Conservation (phyloP, 2,888 invertebrate species). For the Oscheius sp. region DNA sequence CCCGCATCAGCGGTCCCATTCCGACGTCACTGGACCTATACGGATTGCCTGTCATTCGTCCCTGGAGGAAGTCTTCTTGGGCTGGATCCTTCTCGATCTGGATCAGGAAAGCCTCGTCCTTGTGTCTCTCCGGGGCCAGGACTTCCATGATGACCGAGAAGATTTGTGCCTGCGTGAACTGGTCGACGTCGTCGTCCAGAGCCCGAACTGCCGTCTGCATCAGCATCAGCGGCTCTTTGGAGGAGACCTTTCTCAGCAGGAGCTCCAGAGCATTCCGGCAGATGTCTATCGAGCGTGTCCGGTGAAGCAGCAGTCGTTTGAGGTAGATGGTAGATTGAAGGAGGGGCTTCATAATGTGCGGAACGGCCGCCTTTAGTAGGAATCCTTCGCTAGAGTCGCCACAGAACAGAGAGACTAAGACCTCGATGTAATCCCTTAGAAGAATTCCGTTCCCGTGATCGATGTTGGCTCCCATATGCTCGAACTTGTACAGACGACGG, state of each 20-base stretch:
- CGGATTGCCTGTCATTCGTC: conserved; percentile 91
- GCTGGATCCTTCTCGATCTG: conserved; percentile 97
- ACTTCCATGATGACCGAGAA: conserved; percentile 76
- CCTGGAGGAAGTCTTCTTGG: conserved; percentile 95
- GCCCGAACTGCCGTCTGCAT: conserved; percentile 47
- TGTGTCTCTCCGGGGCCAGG: conserved; percentile 92
- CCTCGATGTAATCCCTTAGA: conserved; percentile 31
- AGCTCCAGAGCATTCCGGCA: conserved; percentile 47
- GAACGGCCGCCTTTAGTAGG: conserved; percentile 52
- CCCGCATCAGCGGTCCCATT: conserved; percentile 95
- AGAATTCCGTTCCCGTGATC: conserved; percentile 29
- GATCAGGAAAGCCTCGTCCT: conserved; percentile 94
- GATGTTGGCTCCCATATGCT: conserved; percentile 17
- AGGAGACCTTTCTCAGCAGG: conserved; percentile 43
- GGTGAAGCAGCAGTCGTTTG: conserved; percentile 35
- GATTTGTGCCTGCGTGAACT: conserved; percentile 43
- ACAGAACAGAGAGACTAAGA: conserved; percentile 21
- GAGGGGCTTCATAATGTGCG: conserved; percentile 50
- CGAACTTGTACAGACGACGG: conserved; percentile 42
- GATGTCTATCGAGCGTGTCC: conserved; percentile 44
- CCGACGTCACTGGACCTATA: conserved; percentile 93
- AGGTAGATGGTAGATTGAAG: conserved; percentile 56
- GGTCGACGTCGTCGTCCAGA: conserved; percentile 37
- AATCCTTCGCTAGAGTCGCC: conserved; percentile 48
- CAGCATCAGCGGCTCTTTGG: conserved; percentile 43